These are phyloP conservation scores for Orchestes rusci DNA, from an alignment of 2,888 invertebrate genomes.

Conservation along the genomic window DNA sequence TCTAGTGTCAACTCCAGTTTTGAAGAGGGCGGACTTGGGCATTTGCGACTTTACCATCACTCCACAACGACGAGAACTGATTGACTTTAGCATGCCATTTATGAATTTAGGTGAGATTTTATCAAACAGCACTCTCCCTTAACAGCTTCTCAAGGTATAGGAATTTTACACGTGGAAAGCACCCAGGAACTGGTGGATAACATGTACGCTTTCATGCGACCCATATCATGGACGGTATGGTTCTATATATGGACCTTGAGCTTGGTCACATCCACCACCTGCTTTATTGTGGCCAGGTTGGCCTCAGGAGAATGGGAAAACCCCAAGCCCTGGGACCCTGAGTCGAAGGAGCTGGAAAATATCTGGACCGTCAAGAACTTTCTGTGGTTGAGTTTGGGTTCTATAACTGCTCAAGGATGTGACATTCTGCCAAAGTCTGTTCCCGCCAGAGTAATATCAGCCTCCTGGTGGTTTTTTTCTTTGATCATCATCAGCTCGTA, in stretches of 20 bases:
- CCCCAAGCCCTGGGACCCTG: slow-evolving; percentile 84
- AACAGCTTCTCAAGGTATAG: slow-evolving; percentile 47
- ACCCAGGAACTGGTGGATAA: slow-evolving; percentile 69
- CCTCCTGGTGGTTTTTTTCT: slow-evolving; percentile 87
- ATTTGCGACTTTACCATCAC: slow-evolving; percentile 96
- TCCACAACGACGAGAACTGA: slow-evolving; percentile 74
- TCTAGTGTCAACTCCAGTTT: no score
- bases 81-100: slow-evolving; percentile 96
- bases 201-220: slow-evolving; percentile 84
- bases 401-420: slow-evolving; percentile 89
- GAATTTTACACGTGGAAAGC: slow-evolving; percentile 63
- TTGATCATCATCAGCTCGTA: slow-evolving; percentile 90
- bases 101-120: slow-evolving; percentile 68
- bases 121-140: not conserved
- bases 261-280: slow-evolving; percentile 69
- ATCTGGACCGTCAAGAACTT: slow-evolving; percentile 83
- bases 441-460: slow-evolving; percentile 80
- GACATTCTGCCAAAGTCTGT: slow-evolving; percentile 89
- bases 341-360: slow-evolving; percentile 83
- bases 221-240: slow-evolving; percentile 82
- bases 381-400: slow-evolving; percentile 89
- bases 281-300: slow-evolving; percentile 70
- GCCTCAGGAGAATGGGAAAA: slow-evolving; percentile 92
- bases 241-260: slow-evolving; percentile 82
- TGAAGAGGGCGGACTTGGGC: slow-evolving; percentile 87